Base-by-base conservation (phyloP, 2,113 vertebrate species). In the Caretta caretta region DNA sequence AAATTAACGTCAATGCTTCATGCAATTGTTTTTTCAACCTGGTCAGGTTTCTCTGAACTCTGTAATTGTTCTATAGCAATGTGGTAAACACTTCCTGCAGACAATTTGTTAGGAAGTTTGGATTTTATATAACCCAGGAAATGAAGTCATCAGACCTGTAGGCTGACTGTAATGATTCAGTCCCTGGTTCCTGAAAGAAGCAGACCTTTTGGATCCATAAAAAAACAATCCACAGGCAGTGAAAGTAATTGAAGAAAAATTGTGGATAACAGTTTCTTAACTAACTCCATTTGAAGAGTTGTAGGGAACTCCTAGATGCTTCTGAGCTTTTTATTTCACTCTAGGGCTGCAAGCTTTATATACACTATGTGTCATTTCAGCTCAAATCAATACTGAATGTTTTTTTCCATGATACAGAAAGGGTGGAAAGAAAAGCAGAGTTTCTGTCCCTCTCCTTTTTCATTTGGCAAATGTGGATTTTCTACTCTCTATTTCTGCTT, bases 91-190 rank as follows among this genome's bases (percentile, higher is more conserved):
- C 89, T 96, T 97, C 94, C 95, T 92, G 92, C 42, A 93, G 96
- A 95, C 92, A 48, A 84, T 95, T 92, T 69, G 88, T 90, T 97
- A 87, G 75, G 93, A 96, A 94, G 97, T 96, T 97, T 83, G 95
- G 92, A 91, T 96, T 95, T 95, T 93, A 92, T 90, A 95, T 87
- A 96, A 96, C 92, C 92, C 94, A 92, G 96, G 97, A 98, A 96
- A 97, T 94, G 96, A 97, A 95, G 91, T 96, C 97, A 94, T 87
- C 88, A 94, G 97, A 91, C 83, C 79, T 53, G 83, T 83, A 56
- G 90, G 89, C 87, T 92, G 97, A 83, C 85, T 56, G 76, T 27
- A 56, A 31, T 75, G 93, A 96, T 92, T 94, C 88, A 90, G 29
- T 56, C 29, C 83, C 90, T 87, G 62, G 78, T 93, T 97, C 92